Percentiles rank a stretch among this genome's conserved stretches.
Conservation (phyloP, 2,113 vertebrate species). For the Muntiacus reevesi region DNA sequence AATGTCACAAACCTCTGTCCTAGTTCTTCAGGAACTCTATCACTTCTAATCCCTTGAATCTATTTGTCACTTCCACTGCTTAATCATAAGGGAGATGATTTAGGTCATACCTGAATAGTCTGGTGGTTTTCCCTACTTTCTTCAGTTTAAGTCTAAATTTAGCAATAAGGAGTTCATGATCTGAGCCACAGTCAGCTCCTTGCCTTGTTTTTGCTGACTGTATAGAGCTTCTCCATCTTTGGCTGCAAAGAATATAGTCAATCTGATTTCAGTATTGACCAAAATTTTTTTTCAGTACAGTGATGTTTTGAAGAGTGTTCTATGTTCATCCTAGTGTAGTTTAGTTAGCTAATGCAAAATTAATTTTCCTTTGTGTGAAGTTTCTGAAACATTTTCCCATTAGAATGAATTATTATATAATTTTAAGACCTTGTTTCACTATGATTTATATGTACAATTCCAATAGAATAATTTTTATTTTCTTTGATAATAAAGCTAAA, state of each 20-base stretch:
- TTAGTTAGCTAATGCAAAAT: not conserved
- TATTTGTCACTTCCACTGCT: not conserved
- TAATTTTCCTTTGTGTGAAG: not conserved
- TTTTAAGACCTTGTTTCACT: constrained; percentile 33
- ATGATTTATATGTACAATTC: not conserved
- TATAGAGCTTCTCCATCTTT: not conserved
- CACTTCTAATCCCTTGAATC: not conserved
- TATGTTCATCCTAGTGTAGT: not conserved
- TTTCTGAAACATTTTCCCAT: constrained; percentile 33
- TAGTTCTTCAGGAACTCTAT: not conserved
- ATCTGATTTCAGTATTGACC: not conserved
- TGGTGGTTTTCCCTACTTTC: not conserved
- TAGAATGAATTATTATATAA: constrained; percentile 45
- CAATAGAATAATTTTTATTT: constrained; percentile 5
- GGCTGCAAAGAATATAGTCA: not conserved
- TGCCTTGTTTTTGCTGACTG: not conserved
- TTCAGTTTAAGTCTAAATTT: not conserved
- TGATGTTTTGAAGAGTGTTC: not conserved
- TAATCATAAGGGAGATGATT: not conserved
- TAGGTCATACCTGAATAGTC: not conserved
- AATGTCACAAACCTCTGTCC: not conserved
- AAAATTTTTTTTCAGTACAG: not conserved
- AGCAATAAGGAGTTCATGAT: not conserved
- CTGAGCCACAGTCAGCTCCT: not conserved
- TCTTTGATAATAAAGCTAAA: constrained; percentile 6